phyloP scores from a whole-genome alignment of 2,888 invertebrate genomes.

The Rotaria magnacalcarata region DNA sequence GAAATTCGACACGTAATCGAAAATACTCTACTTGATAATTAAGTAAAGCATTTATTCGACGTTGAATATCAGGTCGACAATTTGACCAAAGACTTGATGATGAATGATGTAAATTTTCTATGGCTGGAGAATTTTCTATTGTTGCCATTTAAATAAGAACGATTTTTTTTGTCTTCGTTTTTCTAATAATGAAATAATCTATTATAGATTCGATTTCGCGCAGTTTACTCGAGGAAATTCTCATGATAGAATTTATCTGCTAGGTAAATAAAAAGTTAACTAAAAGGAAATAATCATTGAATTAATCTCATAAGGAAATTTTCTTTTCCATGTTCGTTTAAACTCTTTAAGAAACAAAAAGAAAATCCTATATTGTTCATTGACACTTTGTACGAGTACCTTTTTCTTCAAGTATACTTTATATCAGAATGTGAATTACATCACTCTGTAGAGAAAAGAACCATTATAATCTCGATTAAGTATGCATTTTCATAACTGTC shows the following conservation, averaged over 20 bases:
- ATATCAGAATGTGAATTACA: neutral
- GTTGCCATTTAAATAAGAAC: neutral
- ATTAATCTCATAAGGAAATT: too few species aligned
- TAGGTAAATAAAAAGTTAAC: too few species aligned
- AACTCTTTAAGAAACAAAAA: neutral
- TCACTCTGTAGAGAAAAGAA: neutral
- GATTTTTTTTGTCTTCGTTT: neutral
- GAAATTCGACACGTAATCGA: constrained; percentile 83
- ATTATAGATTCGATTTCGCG: neutral
- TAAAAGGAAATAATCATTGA: too few species aligned
- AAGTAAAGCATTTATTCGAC: constrained; percentile 74
- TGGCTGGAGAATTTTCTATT: neutral
- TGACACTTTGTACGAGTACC: neutral
- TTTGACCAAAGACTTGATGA: neutral
- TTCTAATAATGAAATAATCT: neutral
- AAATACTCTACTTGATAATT: constrained; percentile 77
- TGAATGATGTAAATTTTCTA: neutral
- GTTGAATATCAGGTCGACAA: constrained; percentile 8
- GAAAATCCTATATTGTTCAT: neutral
- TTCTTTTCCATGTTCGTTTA: too few species aligned
- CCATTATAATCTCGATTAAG: neutral
- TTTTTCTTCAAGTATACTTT: neutral
- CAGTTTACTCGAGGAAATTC: too few species aligned
- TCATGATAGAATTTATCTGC: too few species aligned
- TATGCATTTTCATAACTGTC: too few species aligned